phyloP scores from a whole-genome alignment of 2,888 invertebrate species.

The Mactromeris polynyma region DNA sequence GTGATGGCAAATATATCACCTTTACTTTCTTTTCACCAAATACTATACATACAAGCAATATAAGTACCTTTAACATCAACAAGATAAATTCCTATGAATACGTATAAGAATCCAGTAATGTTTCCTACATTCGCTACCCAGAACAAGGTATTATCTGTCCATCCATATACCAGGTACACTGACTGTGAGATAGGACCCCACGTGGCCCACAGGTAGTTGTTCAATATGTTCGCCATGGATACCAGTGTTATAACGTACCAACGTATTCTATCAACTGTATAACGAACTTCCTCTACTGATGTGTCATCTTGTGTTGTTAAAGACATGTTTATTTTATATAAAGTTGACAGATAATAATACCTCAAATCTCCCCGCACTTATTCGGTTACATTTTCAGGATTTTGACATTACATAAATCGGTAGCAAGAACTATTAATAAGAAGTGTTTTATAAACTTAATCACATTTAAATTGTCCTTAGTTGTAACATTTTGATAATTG shows the following conservation, averaged over 20 bases:
- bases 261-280: neutral
- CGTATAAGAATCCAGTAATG: constrained; percentile 45
- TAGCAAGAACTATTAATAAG: too few species aligned
- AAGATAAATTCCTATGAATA: constrained; percentile 40
- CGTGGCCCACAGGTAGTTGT: constrained; percentile 58
- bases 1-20: too few species aligned
- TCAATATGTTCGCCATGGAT: constrained; percentile 48
- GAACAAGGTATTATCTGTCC: constrained; percentile 58
- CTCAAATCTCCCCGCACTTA: too few species aligned
- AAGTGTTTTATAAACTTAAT: too few species aligned
- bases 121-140: constrained; percentile 59
- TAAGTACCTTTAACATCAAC: constrained; percentile 53
- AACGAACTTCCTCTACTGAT: neutral
- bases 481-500: too few species aligned
- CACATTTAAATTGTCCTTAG: too few species aligned
- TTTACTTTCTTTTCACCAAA: too few species aligned
- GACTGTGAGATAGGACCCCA: constrained; percentile 67
- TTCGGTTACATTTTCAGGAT: too few species aligned
- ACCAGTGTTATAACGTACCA: constrained; percentile 59
- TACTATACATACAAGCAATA: neutral
- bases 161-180: constrained; percentile 50
- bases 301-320: too few species aligned
- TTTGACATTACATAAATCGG: too few species aligned
- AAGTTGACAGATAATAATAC: too few species aligned
- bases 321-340: too few species aligned